A percentile compares a stretch with the other conserved stretches of the same genome.
These are phyloP conservation scores for Rhombomys opimus DNA, from an alignment of 2,113 vertebrate genomes.

Conservation along the genomic window DNA sequence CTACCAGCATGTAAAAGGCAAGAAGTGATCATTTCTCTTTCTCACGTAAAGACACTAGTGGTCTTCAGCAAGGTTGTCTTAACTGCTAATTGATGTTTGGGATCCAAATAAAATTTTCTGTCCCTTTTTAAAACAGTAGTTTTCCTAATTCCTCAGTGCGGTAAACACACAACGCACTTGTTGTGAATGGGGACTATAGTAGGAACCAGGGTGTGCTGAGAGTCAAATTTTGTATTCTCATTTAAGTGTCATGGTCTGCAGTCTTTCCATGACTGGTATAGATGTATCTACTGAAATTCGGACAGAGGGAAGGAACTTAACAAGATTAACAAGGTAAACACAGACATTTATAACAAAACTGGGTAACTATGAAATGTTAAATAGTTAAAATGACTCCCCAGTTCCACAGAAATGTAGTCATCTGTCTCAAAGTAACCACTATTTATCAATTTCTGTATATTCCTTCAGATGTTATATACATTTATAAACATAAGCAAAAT, in stretches of 20 bases:
- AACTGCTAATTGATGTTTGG: constrained; percentile 1
- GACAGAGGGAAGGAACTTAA: neutral
- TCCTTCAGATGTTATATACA: neutral
- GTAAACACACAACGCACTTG: neutral
- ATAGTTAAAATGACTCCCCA: neutral
- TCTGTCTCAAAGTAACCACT: neutral
- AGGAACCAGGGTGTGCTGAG: neutral
- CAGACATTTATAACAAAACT: constrained; percentile 40
- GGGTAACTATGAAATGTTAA: neutral
- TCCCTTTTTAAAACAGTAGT: neutral
- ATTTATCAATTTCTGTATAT: neutral
- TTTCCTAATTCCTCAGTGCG: constrained; percentile 1
- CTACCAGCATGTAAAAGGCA: neutral
- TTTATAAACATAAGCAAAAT: neutral
- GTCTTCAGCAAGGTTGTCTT: constrained; percentile 23
- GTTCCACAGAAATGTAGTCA: neutral
- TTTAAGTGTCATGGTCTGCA: neutral
- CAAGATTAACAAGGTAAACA: neutral
- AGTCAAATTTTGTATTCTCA: neutral
- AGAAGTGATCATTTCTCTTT: neutral
- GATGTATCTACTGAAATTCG: neutral
- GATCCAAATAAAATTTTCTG: neutral
- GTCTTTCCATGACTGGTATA: neutral
- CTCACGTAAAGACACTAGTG: neutral
- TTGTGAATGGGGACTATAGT: neutral